Conservation (phyloP, 2,888 invertebrate species). For the Tetramorium bicarinatum region DNA sequence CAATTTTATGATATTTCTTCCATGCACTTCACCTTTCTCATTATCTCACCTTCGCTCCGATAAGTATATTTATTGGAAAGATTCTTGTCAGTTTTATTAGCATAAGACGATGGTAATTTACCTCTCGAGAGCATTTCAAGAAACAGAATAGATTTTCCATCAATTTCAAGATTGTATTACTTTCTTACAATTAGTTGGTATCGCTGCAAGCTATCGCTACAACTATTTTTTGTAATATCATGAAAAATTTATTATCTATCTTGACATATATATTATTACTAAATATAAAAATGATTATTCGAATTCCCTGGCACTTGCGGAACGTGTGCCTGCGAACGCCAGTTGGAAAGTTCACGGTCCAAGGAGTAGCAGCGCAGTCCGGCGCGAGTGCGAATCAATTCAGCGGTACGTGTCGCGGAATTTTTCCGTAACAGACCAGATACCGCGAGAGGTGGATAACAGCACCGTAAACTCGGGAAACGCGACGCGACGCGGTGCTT, state of each 20-base stretch:
- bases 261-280: neutral
- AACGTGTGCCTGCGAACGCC: neutral
- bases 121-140: neutral
- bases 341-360: conserved; percentile 19
- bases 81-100: conserved; percentile 8
- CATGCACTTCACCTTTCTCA: neutral
- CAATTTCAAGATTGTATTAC: neutral
- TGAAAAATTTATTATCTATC: neutral
- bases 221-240: neutral
- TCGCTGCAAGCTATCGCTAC: neutral
- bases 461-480: conserved; percentile 6
- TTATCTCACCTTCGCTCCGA: neutral
- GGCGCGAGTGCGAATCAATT: neutral
- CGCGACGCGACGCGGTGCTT: neutral
- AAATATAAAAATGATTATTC: neutral
- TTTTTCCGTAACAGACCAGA: conserved; percentile 22
- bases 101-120: neutral
- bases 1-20: neutral
- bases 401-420: conserved; percentile 2
- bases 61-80: conserved; percentile 7
- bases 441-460: neutral
- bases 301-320: neutral
- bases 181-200: neutral
- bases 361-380: neutral
- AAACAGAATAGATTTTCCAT: neutral